Base-by-base conservation (phyloP, 2,797 vertebrate species). In the Spatula clypeata region DNA sequence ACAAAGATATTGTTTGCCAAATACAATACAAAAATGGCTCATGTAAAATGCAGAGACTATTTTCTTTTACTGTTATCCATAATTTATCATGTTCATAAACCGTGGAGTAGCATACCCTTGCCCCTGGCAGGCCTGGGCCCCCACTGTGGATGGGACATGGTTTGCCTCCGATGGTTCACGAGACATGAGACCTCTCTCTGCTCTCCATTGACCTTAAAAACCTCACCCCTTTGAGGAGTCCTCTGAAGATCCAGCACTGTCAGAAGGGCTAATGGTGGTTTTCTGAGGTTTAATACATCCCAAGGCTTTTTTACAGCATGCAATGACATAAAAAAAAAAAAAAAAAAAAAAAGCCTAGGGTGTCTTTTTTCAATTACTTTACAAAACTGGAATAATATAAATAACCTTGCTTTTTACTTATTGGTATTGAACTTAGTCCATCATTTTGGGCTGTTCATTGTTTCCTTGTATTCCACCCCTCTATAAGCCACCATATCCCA, bases 51-150 rank as follows among this genome's bases (percentile, higher is more conserved):
- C 57, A 94, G 75, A 60, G 51, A 79, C 40, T 86, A 54, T 77
- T 94, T 96, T 97, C 70, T 88, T 96, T 94, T 90, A 62, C 77
- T 94, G 15, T 87, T 91, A 89, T 96, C 72, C 61, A 53, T 92
- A 64, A 90, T 96, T 88, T 94, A 72, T 90, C 72, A 66, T 24
- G 45, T 79, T 88, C 73, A 62, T 58, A 69, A 95, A 91, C 88
- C 61, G 54, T 38, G 42, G 75, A 95, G 55, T 53, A 84, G 38
- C 34, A 58, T 83, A 58, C 18, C 61, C 27, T n/a, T 88, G 79
- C 31, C 10, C n/a, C 6, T 53, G 67, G 51, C 72, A 73, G 31
- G 23, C 70, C 86, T 84, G 75, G 29, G 31, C 32, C 45, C 51
- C 40, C 24, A 3, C 54, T 91, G 86, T 71, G 47, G 82, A 93